Conservation (phyloP, 1,140 invertebrate species). For the Drosophila sucinea region DNA sequence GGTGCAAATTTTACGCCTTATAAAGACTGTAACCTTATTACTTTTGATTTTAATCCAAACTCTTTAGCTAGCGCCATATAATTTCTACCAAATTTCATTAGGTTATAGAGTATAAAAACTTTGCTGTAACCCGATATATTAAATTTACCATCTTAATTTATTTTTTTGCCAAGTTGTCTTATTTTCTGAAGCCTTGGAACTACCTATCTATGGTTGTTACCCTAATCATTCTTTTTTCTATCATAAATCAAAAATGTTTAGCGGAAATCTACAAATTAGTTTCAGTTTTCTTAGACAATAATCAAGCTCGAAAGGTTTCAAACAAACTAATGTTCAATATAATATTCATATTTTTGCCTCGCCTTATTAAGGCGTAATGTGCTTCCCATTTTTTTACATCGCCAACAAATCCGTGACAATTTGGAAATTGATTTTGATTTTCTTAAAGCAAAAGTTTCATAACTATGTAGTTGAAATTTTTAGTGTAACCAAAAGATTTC, state of each 20-base stretch:
- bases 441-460: no score
- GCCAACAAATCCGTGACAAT: no score
- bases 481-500: no score
- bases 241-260: constrained; percentile 14
- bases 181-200: background rate
- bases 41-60: background rate
- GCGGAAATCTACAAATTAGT: constrained; percentile 11
- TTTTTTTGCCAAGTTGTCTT: background rate
- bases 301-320: constrained; percentile 2
- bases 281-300: background rate
- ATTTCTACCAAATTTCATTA: background rate
- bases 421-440: no score
- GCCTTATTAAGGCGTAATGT: no score
- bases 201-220: background rate
- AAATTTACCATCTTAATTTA: background rate
- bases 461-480: no score
- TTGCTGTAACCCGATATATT: background rate
- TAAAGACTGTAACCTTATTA: background rate
- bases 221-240: constrained; percentile 11
- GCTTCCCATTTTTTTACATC: no score
- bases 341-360: no score
- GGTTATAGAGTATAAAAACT: background rate
- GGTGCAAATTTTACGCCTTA: no score
- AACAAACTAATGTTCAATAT: no score
- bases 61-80: background rate